Conservation (phyloP, 1,140 invertebrate genomes). For the Eueides isabella region DNA sequence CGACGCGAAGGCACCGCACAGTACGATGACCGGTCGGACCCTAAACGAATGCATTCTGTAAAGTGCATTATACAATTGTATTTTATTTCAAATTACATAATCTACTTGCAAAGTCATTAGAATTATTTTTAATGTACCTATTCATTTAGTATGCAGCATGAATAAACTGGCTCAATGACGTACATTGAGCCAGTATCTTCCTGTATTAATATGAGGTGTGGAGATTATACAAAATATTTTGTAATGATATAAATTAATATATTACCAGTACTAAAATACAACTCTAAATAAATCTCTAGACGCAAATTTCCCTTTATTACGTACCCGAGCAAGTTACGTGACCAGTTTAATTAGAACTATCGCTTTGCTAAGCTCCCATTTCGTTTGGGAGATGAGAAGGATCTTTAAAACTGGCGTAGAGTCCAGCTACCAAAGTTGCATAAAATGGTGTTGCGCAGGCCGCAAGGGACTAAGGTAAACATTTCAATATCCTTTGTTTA, state of each 20-base stretch:
- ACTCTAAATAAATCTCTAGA: slow-evolving; percentile 56
- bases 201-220: no score
- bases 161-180: background rate
- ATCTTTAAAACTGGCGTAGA: slow-evolving; percentile 37
- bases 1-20: slow-evolving; percentile 37
- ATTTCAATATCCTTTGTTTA: slow-evolving; percentile 66
- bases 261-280: slow-evolving; percentile 55
- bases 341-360: slow-evolving; percentile 54
- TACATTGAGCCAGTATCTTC: background rate
- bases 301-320: slow-evolving; percentile 54
- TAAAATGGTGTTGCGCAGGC: slow-evolving; percentile 63
- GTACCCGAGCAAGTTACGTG: slow-evolving; percentile 45
- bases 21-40: slow-evolving; percentile 69
- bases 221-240: background rate
- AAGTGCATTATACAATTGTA: slow-evolving; percentile 29
- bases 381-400: slow-evolving; percentile 26
- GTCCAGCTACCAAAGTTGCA: slow-evolving; percentile 50
- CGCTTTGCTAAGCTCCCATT: slow-evolving; percentile 31
- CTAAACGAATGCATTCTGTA: slow-evolving; percentile 63
- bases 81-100: slow-evolving; percentile 20
- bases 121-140: background rate
- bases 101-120: slow-evolving; percentile 18
- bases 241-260: background rate
- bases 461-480: slow-evolving; percentile 59
- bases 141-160: background rate